Evolutionary conservation across 2,113 vertebrate species (phyloP), one percentile per base, ranked within the genome.

Genomic region (Oxygymnocypris stewartii): DNA sequence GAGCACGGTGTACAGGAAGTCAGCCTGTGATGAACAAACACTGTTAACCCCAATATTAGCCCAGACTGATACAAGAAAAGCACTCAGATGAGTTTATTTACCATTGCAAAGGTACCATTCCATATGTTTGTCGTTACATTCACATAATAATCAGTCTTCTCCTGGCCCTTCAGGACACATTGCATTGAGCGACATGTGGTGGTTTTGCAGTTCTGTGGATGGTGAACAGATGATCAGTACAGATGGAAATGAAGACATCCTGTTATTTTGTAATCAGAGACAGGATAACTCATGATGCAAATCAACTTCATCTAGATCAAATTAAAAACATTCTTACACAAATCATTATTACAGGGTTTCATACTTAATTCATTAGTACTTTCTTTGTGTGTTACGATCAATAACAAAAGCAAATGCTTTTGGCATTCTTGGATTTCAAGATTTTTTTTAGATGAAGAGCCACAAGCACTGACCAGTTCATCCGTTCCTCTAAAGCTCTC

Each of bases 101-200:
- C 96, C 37, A 92, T 88, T 47, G 93, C 94, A 85, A 97, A 97
- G 0, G 96, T 96, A 25, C 95, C 90, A 0, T 96, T 96, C 96
- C 96, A 97, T 75, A 97, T 95, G 87, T 93, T 93, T 13, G 95
- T 94, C 0, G 95, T 95, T 74, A 97, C 91, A 0, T 95, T 96
- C 13, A 97, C 89, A 23, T 91, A 92, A 84, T 96, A 96, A 51
- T 96, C 94, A 16, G 83, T 91, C 88, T 94, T 96, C 88, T 91
- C 40, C 0, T 71, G 49, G 6, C 96, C 93, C 87, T 94, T 95
- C 69, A 97, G 91, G 79, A 90, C 92, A 89, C 96, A 97, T 18
- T 90, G 51, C 87, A 97, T 76, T 6, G 87, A 90, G 35, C 88
- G 86, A 78, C 96, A 97, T 7, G 87, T 92, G 35, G 91, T 69